phyloP scores from a whole-genome alignment of 2,888 invertebrate genomes.

The Ganaspis brasiliensis region DNA sequence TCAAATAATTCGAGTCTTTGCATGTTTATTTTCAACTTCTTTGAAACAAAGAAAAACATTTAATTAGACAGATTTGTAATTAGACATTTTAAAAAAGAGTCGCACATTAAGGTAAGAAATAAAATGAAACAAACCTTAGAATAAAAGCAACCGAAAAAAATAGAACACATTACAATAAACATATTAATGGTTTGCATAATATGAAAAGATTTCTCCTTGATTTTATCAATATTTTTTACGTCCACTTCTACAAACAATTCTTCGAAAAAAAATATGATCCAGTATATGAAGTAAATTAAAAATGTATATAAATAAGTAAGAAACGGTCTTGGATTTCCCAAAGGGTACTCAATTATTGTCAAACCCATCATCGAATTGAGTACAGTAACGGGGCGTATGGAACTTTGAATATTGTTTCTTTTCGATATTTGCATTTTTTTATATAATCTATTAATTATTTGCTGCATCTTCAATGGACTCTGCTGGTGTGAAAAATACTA shows the following conservation, averaged over 20 bases:
- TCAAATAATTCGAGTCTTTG: too few relatives aligned
- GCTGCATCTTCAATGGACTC: too few relatives aligned
- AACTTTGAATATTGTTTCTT: neutral
- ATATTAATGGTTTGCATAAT: neutral
- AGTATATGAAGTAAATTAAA: neutral
- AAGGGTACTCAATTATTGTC: neutral
- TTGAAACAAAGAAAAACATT: too few relatives aligned
- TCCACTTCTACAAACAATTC: neutral
- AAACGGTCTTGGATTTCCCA: neutral
- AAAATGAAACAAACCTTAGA: neutral
- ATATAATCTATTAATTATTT: too few relatives aligned
- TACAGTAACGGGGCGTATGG: neutral
- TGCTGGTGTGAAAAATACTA: too few relatives aligned
- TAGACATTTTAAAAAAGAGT: too few relatives aligned
- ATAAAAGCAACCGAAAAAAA: neutral
- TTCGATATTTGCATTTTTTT: too few relatives aligned
- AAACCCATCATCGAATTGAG: slow-evolving; percentile 3
- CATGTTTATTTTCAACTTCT: too few relatives aligned
- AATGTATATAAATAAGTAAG: neutral
- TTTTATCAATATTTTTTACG: neutral
- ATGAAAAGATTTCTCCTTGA: neutral
- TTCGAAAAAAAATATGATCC: too few relatives aligned
- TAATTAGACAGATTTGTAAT: too few relatives aligned
- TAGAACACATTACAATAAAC: neutral
- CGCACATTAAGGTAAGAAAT: too few relatives aligned